Evolutionary conservation across 2,888 invertebrate genomes (phyloP).

Genomic region (Cheilosia pagana): DNA sequence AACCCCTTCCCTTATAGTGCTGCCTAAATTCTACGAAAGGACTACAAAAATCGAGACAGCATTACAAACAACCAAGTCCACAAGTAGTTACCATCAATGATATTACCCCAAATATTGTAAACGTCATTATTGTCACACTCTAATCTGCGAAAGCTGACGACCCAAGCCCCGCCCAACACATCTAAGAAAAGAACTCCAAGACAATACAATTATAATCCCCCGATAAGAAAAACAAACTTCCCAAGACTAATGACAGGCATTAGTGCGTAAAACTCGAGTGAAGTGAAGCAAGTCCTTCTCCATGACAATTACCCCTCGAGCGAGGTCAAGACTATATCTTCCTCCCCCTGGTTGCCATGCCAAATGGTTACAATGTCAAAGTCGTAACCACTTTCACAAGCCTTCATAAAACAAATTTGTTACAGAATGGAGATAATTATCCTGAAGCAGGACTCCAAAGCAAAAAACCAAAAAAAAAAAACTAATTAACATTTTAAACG

Average conservation of each 20-base stretch:
- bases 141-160: too few species aligned
- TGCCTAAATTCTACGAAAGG: too few species aligned
- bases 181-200: too few species aligned
- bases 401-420: conserved; percentile 50
- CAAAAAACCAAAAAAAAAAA: neutral
- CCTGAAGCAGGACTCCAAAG: conserved; percentile 1
- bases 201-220: neutral
- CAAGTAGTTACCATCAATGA: too few species aligned
- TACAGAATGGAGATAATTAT: conserved; percentile 62
- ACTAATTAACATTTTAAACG: conserved; percentile 69
- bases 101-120: too few species aligned
- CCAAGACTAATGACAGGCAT: neutral
- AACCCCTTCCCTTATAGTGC: too few species aligned
- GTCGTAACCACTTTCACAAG: conserved; percentile 35
- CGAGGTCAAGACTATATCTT: neutral
- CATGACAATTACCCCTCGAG: neutral
- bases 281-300: neutral
- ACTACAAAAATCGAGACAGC: too few species aligned
- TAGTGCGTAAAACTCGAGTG: neutral
- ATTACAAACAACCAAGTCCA: too few species aligned
- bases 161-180: too few species aligned
- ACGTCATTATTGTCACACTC: too few species aligned
- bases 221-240: neutral
- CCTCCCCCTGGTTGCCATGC: conserved; percentile 2
- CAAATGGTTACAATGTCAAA: conserved; percentile 41